Conservation (phyloP, 2,888 invertebrate species). For the Ormyrus pomaceus region DNA sequence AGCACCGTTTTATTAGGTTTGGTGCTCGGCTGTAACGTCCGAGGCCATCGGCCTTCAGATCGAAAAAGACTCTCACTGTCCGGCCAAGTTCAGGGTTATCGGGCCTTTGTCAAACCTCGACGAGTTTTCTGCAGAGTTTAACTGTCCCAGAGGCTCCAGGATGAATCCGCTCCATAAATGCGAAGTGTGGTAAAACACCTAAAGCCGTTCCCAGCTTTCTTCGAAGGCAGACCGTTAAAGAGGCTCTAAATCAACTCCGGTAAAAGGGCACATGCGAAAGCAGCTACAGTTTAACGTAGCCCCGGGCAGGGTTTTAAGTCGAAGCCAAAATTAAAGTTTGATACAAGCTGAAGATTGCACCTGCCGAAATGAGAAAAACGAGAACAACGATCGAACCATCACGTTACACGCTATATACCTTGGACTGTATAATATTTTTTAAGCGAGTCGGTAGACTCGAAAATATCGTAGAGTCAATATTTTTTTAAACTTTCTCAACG, state of each 20-base stretch:
- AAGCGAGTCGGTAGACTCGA: too few species aligned
- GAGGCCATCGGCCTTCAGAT: constrained; percentile 90
- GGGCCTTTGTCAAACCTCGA: constrained; percentile 90
- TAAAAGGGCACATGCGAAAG: background rate
- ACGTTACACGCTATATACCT: background rate
- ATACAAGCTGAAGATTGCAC: constrained; percentile 4
- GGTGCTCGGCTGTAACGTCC: constrained; percentile 92
- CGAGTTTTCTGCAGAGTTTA: constrained; percentile 89
- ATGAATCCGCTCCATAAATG: constrained; percentile 93
- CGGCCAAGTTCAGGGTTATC: constrained; percentile 90
- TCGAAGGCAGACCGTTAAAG: background rate
- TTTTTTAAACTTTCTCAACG: too few species aligned
- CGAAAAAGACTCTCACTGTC: constrained; percentile 95
- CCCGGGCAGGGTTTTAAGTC: constrained; percentile 11
- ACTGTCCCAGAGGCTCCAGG: constrained; percentile 83
- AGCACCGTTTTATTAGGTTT: constrained; percentile 79
- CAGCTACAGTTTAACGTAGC: background rate
- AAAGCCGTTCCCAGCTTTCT: background rate
- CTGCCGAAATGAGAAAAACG: background rate
- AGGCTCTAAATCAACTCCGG: constrained; percentile 15
- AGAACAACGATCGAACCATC: background rate
- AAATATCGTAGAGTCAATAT: too few species aligned
- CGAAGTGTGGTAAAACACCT: constrained; percentile 87
- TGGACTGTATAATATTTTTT: too few species aligned
- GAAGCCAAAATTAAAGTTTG: constrained; percentile 15